Conservation (phyloP, 2,113 vertebrate species). For the Rhineura floridana region DNA sequence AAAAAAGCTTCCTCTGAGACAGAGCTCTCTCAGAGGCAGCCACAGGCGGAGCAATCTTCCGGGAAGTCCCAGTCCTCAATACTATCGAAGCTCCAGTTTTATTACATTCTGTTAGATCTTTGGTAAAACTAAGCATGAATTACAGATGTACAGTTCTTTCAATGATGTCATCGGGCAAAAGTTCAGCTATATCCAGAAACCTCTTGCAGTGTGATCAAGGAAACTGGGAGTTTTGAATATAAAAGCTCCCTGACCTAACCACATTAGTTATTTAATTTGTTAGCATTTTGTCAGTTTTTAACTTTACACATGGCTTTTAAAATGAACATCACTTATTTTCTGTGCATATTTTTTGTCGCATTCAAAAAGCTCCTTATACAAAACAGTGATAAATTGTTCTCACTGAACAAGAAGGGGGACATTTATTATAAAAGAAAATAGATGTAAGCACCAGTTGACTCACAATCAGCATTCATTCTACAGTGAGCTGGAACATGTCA, state of each 20-base stretch:
- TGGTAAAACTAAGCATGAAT: too few species aligned
- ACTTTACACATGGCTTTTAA: background rate
- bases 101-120: too few species aligned
- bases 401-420: background rate
- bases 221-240: background rate
- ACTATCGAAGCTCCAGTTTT: background rate
- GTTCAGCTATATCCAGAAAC: background rate
- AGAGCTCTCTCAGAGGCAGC: too few species aligned
- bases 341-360: background rate
- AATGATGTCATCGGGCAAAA: background rate
- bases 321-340: background rate
- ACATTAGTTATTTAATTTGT: background rate
- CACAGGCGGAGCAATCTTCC: too few species aligned
- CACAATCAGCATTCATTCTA: background rate
- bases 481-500: background rate
- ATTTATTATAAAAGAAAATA: background rate
- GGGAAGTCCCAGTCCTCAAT: too few species aligned
- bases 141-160: too few species aligned
- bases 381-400: background rate
- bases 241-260: background rate
- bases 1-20: too few species aligned
- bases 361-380: background rate
- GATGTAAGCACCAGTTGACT: background rate
- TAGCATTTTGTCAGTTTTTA: background rate
- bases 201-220: background rate